phyloP scores from a whole-genome alignment of 2,113 vertebrate genomes.

The Ibidorhyncha struthersii region DNA sequence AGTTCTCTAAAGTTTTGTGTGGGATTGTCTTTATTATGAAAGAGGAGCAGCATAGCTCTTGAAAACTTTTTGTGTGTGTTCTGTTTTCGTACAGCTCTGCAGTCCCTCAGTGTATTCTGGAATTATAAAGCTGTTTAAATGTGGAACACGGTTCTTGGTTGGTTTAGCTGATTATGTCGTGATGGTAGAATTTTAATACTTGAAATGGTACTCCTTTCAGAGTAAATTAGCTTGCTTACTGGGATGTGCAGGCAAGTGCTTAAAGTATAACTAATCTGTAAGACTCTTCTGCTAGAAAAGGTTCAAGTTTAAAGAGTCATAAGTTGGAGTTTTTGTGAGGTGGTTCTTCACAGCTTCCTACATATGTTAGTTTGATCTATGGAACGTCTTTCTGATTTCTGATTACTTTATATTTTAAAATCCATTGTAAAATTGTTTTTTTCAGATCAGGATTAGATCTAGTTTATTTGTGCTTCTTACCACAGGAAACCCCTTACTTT shows the following conservation, averaged over 20 bases:
- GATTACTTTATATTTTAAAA: not conserved
- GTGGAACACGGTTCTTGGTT: constrained; percentile 52
- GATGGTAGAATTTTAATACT: constrained; percentile 42
- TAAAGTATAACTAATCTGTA: not conserved
- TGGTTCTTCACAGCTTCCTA: not conserved
- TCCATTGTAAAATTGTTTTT: not conserved
- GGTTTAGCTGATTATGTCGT: constrained; percentile 49
- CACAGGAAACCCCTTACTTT: not conserved
- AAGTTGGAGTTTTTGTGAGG: not conserved
- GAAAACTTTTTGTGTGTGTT: constrained; percentile 37
- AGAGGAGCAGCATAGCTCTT: constrained; percentile 18
- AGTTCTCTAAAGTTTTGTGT: constrained; percentile 36
- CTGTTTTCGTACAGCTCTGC: constrained; percentile 29
- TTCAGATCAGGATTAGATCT: not conserved
- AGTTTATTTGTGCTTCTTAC: not conserved
- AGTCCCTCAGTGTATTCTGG: constrained; percentile 54
- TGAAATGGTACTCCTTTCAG: constrained; percentile 12
- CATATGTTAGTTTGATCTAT: not conserved
- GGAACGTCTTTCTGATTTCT: not conserved
- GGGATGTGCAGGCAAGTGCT: not conserved
- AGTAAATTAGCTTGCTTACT: not conserved
- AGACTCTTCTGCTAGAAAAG: not conserved
- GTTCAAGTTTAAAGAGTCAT: not conserved
- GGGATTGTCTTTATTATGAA: constrained; percentile 42
- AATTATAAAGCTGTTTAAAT: constrained; percentile 60